Percentiles rank a stretch among this genome's conserved stretches.
These are phyloP conservation scores for Chlorospingus flavigularis DNA, from an alignment of 2,797 vertebrate genomes.

Conservation along the genomic window DNA sequence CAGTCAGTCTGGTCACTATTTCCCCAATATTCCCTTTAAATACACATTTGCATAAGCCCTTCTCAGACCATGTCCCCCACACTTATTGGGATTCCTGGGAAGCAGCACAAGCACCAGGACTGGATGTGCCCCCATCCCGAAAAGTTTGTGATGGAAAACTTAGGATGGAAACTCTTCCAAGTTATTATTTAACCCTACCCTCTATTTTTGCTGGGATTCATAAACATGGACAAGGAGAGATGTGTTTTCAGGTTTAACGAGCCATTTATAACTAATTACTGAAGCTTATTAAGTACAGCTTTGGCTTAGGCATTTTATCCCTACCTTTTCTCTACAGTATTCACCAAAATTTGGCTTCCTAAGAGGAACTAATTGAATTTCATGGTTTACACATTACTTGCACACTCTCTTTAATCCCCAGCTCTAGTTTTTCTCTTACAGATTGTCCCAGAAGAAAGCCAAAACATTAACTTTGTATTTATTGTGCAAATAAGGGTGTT, in stretches of 20 bases:
- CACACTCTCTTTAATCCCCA: slow-evolving; percentile 68
- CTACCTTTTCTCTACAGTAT: slow-evolving; percentile 71
- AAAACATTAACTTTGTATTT: slow-evolving; percentile 64
- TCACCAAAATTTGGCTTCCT: slow-evolving; percentile 74
- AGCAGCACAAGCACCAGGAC: neutral
- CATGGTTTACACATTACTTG: slow-evolving; percentile 69
- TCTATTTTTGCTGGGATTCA: neutral
- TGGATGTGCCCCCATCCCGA: neutral
- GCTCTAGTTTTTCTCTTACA: slow-evolving; percentile 51
- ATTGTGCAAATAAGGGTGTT: slow-evolving; percentile 49
- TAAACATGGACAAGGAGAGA: slow-evolving; percentile 1
- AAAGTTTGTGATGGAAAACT: neutral
- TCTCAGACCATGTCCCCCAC: neutral
- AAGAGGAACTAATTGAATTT: slow-evolving; percentile 75
- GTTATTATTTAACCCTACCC: slow-evolving; percentile 18
- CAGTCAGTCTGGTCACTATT: neutral
- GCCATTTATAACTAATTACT: slow-evolving; percentile 71
- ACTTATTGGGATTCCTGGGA: neutral
- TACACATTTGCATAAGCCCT: neutral
- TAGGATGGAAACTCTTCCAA: neutral
- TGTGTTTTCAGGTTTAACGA: slow-evolving; percentile 51
- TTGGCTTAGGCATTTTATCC: slow-evolving; percentile 67
- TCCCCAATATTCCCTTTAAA: neutral
- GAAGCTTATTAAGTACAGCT: slow-evolving; percentile 68
- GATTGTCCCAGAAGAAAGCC: slow-evolving; percentile 67